These are phyloP conservation scores for Sarcophaga subvicina DNA, from an alignment of 2,888 invertebrate species.

Conservation along the genomic window DNA sequence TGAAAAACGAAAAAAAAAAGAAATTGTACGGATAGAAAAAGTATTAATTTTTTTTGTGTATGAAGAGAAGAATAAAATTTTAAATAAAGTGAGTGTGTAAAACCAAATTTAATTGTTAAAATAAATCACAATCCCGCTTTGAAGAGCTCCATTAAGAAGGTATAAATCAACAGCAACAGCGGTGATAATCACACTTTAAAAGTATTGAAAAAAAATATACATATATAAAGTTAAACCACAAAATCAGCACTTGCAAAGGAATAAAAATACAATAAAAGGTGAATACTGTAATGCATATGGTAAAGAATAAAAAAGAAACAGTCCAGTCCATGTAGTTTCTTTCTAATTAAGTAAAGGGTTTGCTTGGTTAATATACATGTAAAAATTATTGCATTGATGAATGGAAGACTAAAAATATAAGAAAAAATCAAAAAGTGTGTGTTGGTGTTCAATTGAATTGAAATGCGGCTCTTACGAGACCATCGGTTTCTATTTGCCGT, in stretches of 20 bases:
- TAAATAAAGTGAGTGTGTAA: conserved; percentile 56
- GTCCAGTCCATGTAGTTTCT: neutral
- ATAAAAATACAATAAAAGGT: conserved; percentile 52
- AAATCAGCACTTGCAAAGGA: conserved; percentile 26
- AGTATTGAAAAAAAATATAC: conserved; percentile 15
- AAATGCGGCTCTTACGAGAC: conserved; percentile 65
- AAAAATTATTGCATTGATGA: conserved; percentile 26
- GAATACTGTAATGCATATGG: conserved; percentile 51
- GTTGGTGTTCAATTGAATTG: conserved; percentile 50
- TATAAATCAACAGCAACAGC: conserved; percentile 9
- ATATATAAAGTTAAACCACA: neutral
- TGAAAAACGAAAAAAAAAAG: conserved; percentile 48
- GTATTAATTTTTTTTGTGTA: conserved; percentile 57
- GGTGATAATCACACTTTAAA: conserved; percentile 11
- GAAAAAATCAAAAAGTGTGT: conserved; percentile 42
- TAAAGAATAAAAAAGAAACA: neutral
- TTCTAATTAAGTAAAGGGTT: conserved; percentile 33
- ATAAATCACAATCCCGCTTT: conserved; percentile 53
- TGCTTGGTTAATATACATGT: conserved; percentile 21
- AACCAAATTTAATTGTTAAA: conserved; percentile 61
- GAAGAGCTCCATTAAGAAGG: conserved; percentile 17
- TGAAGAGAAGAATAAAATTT: conserved; percentile 39
- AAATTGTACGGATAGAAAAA: conserved; percentile 48
- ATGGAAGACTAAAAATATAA: conserved; percentile 22
- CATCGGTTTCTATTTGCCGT: conserved; percentile 63